These are phyloP conservation scores for Peromyscus californicus DNA, from an alignment of 2,113 vertebrate genomes.

Conservation along the genomic window DNA sequence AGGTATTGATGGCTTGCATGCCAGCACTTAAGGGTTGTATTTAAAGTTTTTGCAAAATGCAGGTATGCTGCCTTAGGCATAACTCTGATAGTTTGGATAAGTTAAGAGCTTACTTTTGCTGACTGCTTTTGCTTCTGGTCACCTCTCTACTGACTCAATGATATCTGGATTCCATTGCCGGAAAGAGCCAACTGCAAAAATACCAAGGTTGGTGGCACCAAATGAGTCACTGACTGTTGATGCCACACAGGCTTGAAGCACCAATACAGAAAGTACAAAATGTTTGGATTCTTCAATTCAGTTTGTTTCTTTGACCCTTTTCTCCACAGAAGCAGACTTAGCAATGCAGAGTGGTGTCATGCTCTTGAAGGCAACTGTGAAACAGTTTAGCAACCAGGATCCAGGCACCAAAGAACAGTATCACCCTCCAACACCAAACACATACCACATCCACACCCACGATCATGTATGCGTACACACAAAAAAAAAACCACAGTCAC, in stretches of 20 bases:
- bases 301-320: neutral
- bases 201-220: neutral
- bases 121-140: neutral
- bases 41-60: neutral
- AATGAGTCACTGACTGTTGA: neutral
- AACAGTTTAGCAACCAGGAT: neutral
- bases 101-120: conserved; percentile 10
- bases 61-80: neutral
- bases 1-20: neutral
- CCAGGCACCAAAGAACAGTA: neutral
- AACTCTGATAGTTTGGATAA: neutral
- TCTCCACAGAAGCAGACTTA: neutral
- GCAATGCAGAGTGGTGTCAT: neutral
- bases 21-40: neutral
- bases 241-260: neutral
- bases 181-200: neutral
- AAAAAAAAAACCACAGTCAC: no score
- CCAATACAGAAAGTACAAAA: neutral
- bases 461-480: no score
- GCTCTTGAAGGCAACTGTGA: neutral
- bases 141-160: conserved; percentile 8
- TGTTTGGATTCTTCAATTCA: neutral
- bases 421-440: neutral
- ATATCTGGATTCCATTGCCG: conserved; percentile 17
- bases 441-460: neutral